Base-by-base conservation (phyloP, 2,113 vertebrate species). In the Nanger granti region DNA sequence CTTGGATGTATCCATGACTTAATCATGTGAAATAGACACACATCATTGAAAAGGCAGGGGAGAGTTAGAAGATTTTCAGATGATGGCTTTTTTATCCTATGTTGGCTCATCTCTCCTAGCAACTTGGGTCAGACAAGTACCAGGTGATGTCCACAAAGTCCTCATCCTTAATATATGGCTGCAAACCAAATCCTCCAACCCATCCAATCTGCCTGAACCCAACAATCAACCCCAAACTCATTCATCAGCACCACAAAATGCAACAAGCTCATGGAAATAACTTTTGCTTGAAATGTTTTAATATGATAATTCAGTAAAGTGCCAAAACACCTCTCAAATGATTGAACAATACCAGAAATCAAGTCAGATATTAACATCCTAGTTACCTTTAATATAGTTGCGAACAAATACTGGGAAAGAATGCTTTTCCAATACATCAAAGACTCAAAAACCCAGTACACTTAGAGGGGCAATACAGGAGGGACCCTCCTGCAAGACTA, bases 331-430 rank as follows among this genome's bases (percentile, higher is more conserved):
- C 8, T 17, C 55, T 17, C 54, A 86, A 15, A 26, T 84, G 31
- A 64, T 79, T 92, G 79, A 24, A 76, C 8, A 89, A 52, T 66
- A 44, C 69, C 47, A 89, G 55, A 87, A 88, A 97, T 64, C 52
- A 79, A 89, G 60, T 79, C 49, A 91, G 44, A 84, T 54, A 20
- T 85, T 85, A 83, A 52, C 10, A 34, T 54, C 3, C 17, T 12
- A 11, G 9, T 34, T 54, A 12, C 29, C 85, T 83, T 34, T 54
- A 83, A 83, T 83, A 52, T 12, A 83, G 17, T 22, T 83, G 52
- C 69, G 76, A 97, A 86, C 55, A 92, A 97, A 95, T 87, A 90
- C 57, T 57, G 34, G 31, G 64, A 57, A 44, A 94, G 49, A 89
- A 90, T 52, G 83, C 18, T 66, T 89, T 95, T n/a, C 84, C 31